Evolutionary conservation across 2,113 vertebrate species (phyloP), one percentile per base, ranked within the genome.

Genomic region (Siniperca chuatsi): DNA sequence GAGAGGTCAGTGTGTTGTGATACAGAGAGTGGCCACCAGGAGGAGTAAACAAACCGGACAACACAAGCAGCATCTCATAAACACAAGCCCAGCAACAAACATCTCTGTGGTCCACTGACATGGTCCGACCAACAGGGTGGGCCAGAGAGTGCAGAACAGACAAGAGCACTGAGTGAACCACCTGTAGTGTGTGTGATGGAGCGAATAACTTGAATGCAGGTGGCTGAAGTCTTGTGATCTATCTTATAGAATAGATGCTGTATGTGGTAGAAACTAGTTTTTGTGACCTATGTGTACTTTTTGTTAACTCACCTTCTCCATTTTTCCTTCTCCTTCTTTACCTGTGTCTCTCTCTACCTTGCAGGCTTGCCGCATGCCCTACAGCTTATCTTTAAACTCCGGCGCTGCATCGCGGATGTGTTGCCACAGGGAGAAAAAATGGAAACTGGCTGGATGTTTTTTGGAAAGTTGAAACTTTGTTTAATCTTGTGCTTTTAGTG

Each of bases 21-120:
- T 96, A 88, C 96, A 95, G 50, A 81, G 76, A 94, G 69, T 86
- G 93, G 89, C 96, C 96, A 96, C 95, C 93, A 96, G 96, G 96
- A 96, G 96, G 96, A 88, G 95, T 96, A 96, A 96, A 96, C 95
- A 96, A 95, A 94, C 96, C 92, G 92, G 94, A 88, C 93, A 96
- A 95, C 84, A 93, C 75, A 83, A 82, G 89, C 85, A 78, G 85
- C 87, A 84, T 65, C 77, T 85, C 81, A 91, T 50, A 93, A 94
- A 93, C 92, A 93, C 75, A 79, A 85, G 82, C 44, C 37, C 69
- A 75, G 78, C 67, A 88, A 92, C 77, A 85, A 88, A 85, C 83
- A 84, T 23, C 18, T 25, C 48, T 54, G 61, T 35, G 64, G 40
- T 82, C 87, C 87, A 87, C 79, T 90, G 86, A 82, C 87, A 62